phyloP scores from a whole-genome alignment of 2,113 vertebrate genomes.

The Ptilorrhoa leucosticta region DNA sequence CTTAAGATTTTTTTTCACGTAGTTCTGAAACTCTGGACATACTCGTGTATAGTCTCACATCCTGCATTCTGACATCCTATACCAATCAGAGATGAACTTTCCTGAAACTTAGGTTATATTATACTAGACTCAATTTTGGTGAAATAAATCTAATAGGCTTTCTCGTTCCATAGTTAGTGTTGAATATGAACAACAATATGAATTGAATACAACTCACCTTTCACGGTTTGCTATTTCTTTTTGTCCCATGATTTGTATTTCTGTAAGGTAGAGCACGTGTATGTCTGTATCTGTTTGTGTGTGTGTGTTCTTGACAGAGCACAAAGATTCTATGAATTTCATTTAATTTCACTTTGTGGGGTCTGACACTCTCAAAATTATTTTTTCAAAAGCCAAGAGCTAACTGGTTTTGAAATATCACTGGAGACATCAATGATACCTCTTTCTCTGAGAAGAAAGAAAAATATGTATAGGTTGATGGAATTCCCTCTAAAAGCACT shows the following conservation, averaged over 20 bases:
- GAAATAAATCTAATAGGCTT: neutral
- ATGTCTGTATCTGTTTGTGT: neutral
- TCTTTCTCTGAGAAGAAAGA: constrained; percentile 13
- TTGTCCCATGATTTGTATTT: neutral
- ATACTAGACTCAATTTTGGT: neutral
- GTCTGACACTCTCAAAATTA: neutral
- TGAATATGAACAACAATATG: neutral
- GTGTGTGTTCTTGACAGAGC: neutral
- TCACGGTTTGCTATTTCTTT: neutral
- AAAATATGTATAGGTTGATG: constrained; percentile 30
- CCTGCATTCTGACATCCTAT: neutral
- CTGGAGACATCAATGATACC: neutral
- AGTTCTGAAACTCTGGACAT: neutral
- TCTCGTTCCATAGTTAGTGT: neutral
- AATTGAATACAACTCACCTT: neutral
- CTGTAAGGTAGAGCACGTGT: neutral
- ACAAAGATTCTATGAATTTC: neutral
- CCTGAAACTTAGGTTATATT: neutral
- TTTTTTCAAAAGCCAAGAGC: constrained; percentile 40
- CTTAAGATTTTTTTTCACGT: neutral
- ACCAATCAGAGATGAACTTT: neutral
- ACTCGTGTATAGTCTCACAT: neutral
- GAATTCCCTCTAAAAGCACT: constrained; percentile 22
- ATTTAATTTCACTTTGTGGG: neutral
- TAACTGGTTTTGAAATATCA: constrained; percentile 2